These are phyloP conservation scores for Microctenopoma lineatum DNA, from an alignment of 2,797 vertebrate genomes.

Conservation along the genomic window DNA sequence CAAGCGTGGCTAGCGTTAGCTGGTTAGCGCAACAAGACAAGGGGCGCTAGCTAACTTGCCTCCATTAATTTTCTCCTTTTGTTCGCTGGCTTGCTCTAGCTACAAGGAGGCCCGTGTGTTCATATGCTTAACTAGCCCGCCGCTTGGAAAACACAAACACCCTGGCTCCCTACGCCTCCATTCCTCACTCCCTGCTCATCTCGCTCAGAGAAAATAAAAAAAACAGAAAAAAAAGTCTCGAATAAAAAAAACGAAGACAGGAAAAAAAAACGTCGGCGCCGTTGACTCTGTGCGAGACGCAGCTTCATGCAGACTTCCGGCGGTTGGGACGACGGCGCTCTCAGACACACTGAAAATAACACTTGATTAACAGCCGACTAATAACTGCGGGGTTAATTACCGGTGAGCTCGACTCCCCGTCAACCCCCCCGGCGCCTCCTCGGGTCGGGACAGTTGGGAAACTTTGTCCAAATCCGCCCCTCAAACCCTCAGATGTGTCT, in stretches of 20 bases:
- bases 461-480: constrained; percentile 85
- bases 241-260: constrained; percentile 66
- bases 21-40: constrained; percentile 41
- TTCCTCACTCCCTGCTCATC: constrained; percentile 77
- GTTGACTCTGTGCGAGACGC: constrained; percentile 76
- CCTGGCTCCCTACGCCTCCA: constrained; percentile 66
- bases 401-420: constrained; percentile 78
- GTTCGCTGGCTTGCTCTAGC: constrained; percentile 76
- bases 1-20: constrained; percentile 66
- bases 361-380: constrained; percentile 70
- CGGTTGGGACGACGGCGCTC: constrained; percentile 79
- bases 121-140: constrained; percentile 54
- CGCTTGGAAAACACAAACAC: constrained; percentile 58
- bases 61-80: constrained; percentile 85
- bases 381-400: constrained; percentile 78
- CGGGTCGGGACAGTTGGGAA: constrained; percentile 84
- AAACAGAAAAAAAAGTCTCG: constrained; percentile 72
- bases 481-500: constrained; percentile 76
- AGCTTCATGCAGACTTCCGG: constrained; percentile 88
- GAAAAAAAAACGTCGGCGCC: constrained; percentile 71
- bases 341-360: constrained; percentile 77
- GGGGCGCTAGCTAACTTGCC: constrained; percentile 76
- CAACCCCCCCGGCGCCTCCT: constrained; percentile 78
- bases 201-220: constrained; percentile 76
- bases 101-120: constrained; percentile 68